Evolutionary conservation across 2,888 invertebrate species (phyloP).

Genomic region (Dryococelus australis): DNA sequence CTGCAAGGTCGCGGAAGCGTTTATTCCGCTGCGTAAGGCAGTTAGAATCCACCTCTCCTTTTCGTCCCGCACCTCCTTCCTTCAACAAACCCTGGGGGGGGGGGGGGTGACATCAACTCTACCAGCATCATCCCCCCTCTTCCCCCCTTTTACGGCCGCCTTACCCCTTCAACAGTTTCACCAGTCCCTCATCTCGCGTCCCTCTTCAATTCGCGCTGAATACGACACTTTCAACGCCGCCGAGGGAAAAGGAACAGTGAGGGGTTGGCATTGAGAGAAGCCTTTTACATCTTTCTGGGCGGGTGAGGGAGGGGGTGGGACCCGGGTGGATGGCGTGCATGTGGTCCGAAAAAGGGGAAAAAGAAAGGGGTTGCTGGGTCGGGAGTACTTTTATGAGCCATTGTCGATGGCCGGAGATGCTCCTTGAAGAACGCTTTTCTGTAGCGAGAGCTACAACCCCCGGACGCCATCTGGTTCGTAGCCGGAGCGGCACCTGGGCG

Average conservation of each 20-base stretch:
- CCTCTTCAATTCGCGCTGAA: constrained; percentile 16
- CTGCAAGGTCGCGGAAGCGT: neutral
- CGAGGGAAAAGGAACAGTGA: constrained; percentile 7
- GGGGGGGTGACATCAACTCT: neutral
- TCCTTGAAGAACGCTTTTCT: neutral
- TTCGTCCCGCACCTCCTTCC: too few species aligned
- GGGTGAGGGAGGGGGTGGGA: neutral
- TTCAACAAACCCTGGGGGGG: neutral
- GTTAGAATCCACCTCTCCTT: neutral
- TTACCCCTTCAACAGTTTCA: neutral
- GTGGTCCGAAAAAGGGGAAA: neutral
- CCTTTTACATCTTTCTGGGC: neutral
- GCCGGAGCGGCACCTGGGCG: too few species aligned
- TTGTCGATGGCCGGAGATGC: constrained; percentile 16
- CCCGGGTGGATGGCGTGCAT: neutral
- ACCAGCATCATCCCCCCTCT: too few species aligned
- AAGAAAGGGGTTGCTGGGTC: neutral
- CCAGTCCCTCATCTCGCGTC: constrained; percentile 6
- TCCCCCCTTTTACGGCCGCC: neutral
- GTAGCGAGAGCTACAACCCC: neutral
- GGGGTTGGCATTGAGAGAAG: neutral
- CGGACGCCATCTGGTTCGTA: neutral
- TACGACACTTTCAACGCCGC: neutral
- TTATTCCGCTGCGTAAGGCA: constrained; percentile 11
- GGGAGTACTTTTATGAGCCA: neutral